Evolutionary conservation across 2,888 invertebrate species (phyloP), one percentile per base, ranked within the genome.

Genomic region (Dioctria rufipes): DNA sequence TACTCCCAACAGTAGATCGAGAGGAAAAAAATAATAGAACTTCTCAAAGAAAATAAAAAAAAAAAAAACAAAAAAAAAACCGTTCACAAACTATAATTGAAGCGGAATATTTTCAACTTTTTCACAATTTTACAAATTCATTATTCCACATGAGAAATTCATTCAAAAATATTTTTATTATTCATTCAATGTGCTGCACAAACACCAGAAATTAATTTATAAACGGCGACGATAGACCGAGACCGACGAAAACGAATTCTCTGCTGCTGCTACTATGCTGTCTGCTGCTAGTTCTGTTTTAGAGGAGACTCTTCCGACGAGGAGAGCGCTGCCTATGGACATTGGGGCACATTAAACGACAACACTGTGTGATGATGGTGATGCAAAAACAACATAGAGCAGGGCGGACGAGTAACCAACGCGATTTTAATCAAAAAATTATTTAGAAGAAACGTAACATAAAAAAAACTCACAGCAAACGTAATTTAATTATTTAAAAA

Each of bases 161-260:
- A 54, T 11, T 54, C 54, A 11, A 54, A n/a, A 54, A 54, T 54
- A 25, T 54, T n/a, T 54, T 69, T 5, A 5, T 54, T 69, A 37
- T 51, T 37, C 69, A 51, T 51, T 54, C 51, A 43, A 49, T 11
- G 39, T 9, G 49, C 40, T 25, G 69, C 11, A 54, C 66, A 25
- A 25, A 25, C 25, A 25, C 25, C 25, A 69, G 49, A 51, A 69
- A 37, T 46, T 69, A 51, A 46, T 40, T 65, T n/a, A 11, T 40
- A 42, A n/a, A 11, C 42, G 42, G 11, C 40, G 51, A 49, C 69
- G 69, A 69, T 9, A 69, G n/a, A 67, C 67, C 67, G 69, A 54
- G 9, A 69, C 69, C 69, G 69, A 51, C 69, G 69, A 69, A 69
- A 69, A 69, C 69, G 69, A 69, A 49, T 11, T 69, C 25, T 69